Percentiles rank a stretch among this genome's conserved stretches.
phyloP scores from a whole-genome alignment of 2,797 vertebrate genomes.

The Xenentodon cancila region DNA sequence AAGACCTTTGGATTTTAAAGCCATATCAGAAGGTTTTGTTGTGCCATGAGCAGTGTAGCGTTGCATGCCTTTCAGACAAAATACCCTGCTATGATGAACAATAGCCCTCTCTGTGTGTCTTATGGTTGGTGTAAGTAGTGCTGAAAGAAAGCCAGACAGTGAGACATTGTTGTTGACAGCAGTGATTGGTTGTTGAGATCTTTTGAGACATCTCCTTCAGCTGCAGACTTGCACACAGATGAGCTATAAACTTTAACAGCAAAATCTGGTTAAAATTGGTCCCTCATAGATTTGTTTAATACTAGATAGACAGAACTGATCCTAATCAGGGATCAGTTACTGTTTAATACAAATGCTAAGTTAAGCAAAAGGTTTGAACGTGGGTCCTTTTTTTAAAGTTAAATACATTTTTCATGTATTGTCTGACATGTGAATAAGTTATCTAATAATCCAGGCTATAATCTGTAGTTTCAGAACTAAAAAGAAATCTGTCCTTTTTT shows the following conservation, averaged over 20 bases:
- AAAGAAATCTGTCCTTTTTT: constrained; percentile 6
- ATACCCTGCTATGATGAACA: constrained; percentile 57
- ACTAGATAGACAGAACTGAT: neutral
- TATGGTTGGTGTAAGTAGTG: constrained; percentile 45
- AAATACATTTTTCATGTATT: neutral
- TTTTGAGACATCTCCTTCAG: constrained; percentile 49
- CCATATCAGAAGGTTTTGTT: constrained; percentile 51
- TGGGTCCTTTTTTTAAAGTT: neutral
- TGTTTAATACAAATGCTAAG: neutral
- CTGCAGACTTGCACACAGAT: neutral
- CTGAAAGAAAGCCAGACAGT: constrained; percentile 51
- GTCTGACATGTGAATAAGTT: neutral
- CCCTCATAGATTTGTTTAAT: neutral
- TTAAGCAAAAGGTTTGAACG: neutral
- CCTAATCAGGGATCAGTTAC: neutral
- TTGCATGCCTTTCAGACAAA: constrained; percentile 56
- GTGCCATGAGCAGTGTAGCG: constrained; percentile 33
- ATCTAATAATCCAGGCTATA: neutral
- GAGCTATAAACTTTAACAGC: neutral
- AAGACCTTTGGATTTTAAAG: constrained; percentile 20
- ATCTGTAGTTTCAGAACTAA: neutral
- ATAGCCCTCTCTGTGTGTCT: constrained; percentile 60
- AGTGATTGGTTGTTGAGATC: constrained; percentile 33
- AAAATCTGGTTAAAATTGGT: neutral
- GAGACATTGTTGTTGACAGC: constrained; percentile 53